A percentile compares a stretch with the other conserved stretches of the same genome.
Conservation (phyloP, 2,797 vertebrate species). For the Acridotheres tristis region DNA sequence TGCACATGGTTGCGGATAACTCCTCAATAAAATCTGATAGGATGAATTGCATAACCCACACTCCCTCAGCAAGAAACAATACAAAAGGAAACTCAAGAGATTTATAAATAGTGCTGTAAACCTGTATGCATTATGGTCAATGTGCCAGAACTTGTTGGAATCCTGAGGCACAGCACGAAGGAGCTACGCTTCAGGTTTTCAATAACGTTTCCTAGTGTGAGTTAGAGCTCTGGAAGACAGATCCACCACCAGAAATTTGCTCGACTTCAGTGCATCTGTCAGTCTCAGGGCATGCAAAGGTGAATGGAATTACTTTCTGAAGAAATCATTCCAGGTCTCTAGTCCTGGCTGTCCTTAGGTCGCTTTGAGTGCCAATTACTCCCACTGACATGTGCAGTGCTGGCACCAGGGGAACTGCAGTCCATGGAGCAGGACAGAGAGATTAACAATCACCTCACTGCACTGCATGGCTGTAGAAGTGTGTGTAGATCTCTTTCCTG, state of each 20-base stretch:
- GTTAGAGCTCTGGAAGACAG: background rate
- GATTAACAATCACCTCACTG: background rate
- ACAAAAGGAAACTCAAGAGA: constrained; percentile 32
- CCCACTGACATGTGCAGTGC: background rate
- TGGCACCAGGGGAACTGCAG: background rate
- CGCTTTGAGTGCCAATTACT: background rate
- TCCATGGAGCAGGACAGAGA: background rate
- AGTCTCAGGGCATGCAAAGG: background rate
- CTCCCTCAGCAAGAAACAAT: constrained; percentile 46
- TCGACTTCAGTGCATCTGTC: background rate
- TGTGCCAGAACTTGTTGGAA: background rate
- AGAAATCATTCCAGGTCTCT: background rate
- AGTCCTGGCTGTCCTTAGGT: background rate
- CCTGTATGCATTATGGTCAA: background rate
- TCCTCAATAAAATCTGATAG: constrained; percentile 51
- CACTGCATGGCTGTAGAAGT: background rate
- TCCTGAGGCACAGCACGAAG: background rate
- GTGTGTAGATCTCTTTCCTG: background rate
- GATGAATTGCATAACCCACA: constrained; percentile 5
- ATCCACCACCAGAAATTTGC: background rate
- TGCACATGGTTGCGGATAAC: background rate
- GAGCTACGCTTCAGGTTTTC: background rate
- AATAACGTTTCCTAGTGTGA: background rate
- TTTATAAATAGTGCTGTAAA: constrained; percentile 38
- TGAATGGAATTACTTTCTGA: background rate